Percentiles rank a stretch among this genome's conserved stretches.
phyloP scores from a whole-genome alignment of 2,113 vertebrate species.

The Garra rufa region DNA sequence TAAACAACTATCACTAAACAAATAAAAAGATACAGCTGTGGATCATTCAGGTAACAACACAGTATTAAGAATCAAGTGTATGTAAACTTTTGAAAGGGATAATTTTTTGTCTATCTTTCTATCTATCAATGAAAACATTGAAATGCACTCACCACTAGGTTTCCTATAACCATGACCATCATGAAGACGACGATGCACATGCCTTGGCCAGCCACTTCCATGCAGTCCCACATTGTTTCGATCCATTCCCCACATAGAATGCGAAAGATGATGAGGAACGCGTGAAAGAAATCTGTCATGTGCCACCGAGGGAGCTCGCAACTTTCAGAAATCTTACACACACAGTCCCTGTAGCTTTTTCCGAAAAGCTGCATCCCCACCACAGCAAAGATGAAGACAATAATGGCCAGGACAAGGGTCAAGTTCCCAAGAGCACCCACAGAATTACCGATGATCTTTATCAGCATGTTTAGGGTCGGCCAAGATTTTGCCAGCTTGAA shows the following conservation, averaged over 20 bases:
- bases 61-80: no score
- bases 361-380: slow-evolving; percentile 98
- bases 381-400: slow-evolving; percentile 96
- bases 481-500: slow-evolving; percentile 97
- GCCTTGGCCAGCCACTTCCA: slow-evolving; percentile 90
- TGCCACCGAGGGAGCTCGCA: slow-evolving; percentile 94
- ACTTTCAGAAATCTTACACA: slow-evolving; percentile 87
- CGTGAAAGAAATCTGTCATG: slow-evolving; percentile 95
- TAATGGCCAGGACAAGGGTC: slow-evolving; percentile 92
- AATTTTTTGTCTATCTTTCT: background rate
- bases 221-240: slow-evolving; percentile 99
- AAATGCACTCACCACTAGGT: slow-evolving; percentile 87
- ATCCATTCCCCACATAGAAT: slow-evolving; percentile 97
- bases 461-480: slow-evolving; percentile 95
- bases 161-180: slow-evolving; percentile 96
- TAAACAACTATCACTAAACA: no score
- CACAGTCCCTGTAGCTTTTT: slow-evolving; percentile 90
- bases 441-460: slow-evolving; percentile 95
- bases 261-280: slow-evolving; percentile 96
- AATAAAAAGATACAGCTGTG: no score
- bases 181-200: slow-evolving; percentile 93
- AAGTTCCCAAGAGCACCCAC: slow-evolving; percentile 93
- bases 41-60: no score
- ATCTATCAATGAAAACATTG: background rate
- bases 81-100: no score